Percentiles rank a stretch among this genome's conserved stretches.
Conservation (phyloP, 2,113 vertebrate species). For the Puffinus mauretanicus region DNA sequence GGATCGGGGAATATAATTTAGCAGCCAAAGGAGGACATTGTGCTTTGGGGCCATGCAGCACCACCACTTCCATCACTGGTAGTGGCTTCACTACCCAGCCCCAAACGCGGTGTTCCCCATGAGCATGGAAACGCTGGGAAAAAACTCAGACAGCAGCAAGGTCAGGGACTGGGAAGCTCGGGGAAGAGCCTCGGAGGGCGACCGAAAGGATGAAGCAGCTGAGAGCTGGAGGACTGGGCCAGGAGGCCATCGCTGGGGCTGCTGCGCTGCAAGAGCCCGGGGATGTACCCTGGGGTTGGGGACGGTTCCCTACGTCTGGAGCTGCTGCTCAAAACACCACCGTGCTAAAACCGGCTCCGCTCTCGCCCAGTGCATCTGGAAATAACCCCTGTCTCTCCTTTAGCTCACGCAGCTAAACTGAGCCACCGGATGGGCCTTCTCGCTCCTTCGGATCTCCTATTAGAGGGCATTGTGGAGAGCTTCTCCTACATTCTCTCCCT, state of each 20-base stretch:
- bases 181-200: neutral
- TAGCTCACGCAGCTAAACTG: neutral
- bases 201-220: neutral
- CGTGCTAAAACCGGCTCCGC: neutral
- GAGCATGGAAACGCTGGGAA: fast-evolving
- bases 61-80: neutral
- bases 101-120: fast-evolving
- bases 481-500: neutral
- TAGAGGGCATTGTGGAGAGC: conserved; percentile 18
- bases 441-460: neutral
- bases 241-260: neutral
- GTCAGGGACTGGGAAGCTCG: neutral
- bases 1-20: neutral
- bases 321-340: neutral
- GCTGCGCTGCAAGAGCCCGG: fast-evolving
- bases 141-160: neutral
- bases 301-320: fast-evolving
- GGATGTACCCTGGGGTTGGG: neutral
- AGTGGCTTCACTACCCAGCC: neutral
- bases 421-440: neutral
- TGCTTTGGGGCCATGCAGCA: neutral
- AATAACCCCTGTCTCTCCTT: neutral
- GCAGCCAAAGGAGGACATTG: neutral
- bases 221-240: neutral
- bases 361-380: neutral